phyloP scores from a whole-genome alignment of 1,140 invertebrate species.

The Drosophila athabasca region DNA sequence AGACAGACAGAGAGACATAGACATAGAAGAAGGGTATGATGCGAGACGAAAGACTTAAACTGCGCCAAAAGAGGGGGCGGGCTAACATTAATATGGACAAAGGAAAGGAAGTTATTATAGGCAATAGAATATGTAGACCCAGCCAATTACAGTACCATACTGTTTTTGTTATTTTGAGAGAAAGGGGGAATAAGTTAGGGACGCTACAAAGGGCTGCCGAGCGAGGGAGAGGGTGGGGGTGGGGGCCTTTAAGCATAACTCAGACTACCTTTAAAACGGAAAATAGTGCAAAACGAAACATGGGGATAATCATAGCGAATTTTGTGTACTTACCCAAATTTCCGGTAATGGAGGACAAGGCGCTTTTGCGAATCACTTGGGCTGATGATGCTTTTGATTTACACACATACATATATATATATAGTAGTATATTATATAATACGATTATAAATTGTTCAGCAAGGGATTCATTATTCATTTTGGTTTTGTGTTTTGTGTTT shows the following conservation, averaged over 20 bases:
- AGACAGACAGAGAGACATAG: slow-evolving; percentile 13
- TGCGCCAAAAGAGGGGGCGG: not conserved
- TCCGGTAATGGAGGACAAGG: slow-evolving; percentile 83
- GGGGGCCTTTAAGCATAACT: slow-evolving; percentile 38
- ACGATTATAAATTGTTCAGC: slow-evolving; percentile 65
- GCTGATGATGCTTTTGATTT: slow-evolving; percentile 83
- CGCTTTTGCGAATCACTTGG: slow-evolving; percentile 84
- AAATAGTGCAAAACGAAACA: slow-evolving; percentile 51
- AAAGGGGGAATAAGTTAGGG: not conserved
- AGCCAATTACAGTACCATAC: slow-evolving; percentile 7
- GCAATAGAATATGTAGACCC: too few species aligned
- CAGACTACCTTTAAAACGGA: slow-evolving; percentile 57
- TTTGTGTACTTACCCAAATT: slow-evolving; percentile 81
- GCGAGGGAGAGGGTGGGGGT: too few species aligned
- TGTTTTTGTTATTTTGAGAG: not conserved
- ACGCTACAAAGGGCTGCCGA: too few species aligned
- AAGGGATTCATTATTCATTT: slow-evolving; percentile 51
- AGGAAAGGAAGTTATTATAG: slow-evolving; percentile 11
- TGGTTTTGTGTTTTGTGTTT: slow-evolving; percentile 38
- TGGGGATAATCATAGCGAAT: slow-evolving; percentile 43
- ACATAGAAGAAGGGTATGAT: not conserved
- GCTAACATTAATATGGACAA: not conserved
- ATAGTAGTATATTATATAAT: slow-evolving; percentile 72
- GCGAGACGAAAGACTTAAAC: slow-evolving; percentile 7
- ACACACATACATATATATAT: slow-evolving; percentile 77